A percentile compares a stretch with the other conserved stretches of the same genome.
Conservation (phyloP, 1,140 invertebrate species). For the Teleopsis dalmanni region DNA sequence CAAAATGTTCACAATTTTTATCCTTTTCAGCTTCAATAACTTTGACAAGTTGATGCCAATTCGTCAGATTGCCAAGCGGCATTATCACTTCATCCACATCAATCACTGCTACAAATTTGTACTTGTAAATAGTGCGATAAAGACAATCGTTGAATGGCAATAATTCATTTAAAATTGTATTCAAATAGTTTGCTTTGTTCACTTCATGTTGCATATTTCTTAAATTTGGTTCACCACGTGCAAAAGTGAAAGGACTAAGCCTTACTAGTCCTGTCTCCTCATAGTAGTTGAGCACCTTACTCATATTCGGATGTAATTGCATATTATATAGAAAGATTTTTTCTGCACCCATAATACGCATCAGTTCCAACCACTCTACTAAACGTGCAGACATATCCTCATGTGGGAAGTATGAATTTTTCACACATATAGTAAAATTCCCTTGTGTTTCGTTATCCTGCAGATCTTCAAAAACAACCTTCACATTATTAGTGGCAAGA, state of each 20-base stretch:
- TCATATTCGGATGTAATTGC: slow-evolving; percentile 73
- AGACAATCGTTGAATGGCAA: slow-evolving; percentile 80
- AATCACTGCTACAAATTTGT: slow-evolving; percentile 65
- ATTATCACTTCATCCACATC: slow-evolving; percentile 76
- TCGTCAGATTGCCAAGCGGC: slow-evolving; percentile 42
- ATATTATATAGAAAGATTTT: slow-evolving; percentile 85
- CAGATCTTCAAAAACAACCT: slow-evolving; percentile 59
- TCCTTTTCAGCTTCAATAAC: slow-evolving; percentile 1
- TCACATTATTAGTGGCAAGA: slow-evolving; percentile 69
- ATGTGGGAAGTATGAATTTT: slow-evolving; percentile 78
- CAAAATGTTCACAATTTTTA: slow-evolving; percentile 48
- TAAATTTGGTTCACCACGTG: background rate
- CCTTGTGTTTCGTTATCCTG: slow-evolving; percentile 47
- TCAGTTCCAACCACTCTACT: slow-evolving; percentile 86
- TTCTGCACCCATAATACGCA: slow-evolving; percentile 75
- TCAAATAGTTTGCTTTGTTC: slow-evolving; percentile 50
- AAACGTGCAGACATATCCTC: slow-evolving; percentile 76
- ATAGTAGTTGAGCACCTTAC: slow-evolving; percentile 75
- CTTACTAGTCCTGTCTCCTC: slow-evolving; percentile 50
- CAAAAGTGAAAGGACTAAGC: background rate
- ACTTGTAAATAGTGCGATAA: slow-evolving; percentile 67
- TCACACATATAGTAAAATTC: slow-evolving; percentile 86
- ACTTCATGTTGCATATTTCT: slow-evolving; percentile 58
- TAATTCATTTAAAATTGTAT: slow-evolving; percentile 77
- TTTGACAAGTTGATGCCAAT: slow-evolving; percentile 52